Percentiles rank a stretch among this genome's conserved stretches.
Evolutionary conservation across 1,140 invertebrate species (phyloP).

Genomic region (Eriosoma lanigerum): DNA sequence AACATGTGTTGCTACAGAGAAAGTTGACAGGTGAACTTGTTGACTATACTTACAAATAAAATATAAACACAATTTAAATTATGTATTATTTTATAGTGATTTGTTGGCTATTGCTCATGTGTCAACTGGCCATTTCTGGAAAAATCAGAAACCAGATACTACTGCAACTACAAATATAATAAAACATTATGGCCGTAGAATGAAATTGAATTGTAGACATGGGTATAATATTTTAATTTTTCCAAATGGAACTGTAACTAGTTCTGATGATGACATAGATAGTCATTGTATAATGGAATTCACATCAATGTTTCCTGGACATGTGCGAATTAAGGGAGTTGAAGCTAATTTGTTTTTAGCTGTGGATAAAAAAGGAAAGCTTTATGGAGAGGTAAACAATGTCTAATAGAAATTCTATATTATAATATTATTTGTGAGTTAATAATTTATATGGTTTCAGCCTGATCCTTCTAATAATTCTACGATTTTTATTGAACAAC

Average conservation of each 20-base stretch:
- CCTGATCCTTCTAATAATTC: slow-evolving; percentile 60
- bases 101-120: neutral
- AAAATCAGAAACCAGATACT: neutral
- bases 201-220: slow-evolving; percentile 64
- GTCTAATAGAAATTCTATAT: neutral
- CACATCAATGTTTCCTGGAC: slow-evolving; percentile 60
- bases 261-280: slow-evolving; percentile 61
- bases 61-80: neutral
- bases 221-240: slow-evolving; percentile 64
- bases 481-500: slow-evolving; percentile 65
- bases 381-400: slow-evolving; percentile 65
- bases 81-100: neutral
- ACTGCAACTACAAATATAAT: neutral
- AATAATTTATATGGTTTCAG: slow-evolving; percentile 58
- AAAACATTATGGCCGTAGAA: slow-evolving; percentile 56
- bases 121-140: neutral
- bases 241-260: slow-evolving; percentile 62
- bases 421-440: neutral
- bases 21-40: neutral
- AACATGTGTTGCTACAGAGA: neutral
- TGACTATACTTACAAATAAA: neutral
- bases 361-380: slow-evolving; percentile 65
- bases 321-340: slow-evolving; percentile 65
- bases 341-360: slow-evolving; percentile 65
- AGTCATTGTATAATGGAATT: slow-evolving; percentile 62